phyloP scores from a whole-genome alignment of 23 tunicate species.

The Trididemnum clinides region DNA sequence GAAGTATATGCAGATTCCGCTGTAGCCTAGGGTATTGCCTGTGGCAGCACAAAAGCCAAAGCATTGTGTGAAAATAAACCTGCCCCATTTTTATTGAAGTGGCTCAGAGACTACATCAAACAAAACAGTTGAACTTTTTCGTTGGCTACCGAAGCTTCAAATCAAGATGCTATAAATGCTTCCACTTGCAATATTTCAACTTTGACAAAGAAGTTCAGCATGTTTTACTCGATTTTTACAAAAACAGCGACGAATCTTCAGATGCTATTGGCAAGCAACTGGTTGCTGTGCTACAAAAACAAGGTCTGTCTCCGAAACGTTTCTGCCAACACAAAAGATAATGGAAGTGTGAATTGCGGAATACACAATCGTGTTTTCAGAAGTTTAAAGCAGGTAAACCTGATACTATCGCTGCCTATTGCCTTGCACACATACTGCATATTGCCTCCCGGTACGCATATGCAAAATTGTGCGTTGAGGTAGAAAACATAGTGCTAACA shows the following conservation, averaged over 20 bases:
- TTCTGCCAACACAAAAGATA: not conserved
- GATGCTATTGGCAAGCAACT: too few species aligned
- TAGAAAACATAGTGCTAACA: not conserved
- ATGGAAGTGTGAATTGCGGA: not conserved
- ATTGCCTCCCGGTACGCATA: not conserved
- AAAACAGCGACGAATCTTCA: too few species aligned
- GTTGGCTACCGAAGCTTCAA: not conserved
- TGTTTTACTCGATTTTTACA: not conserved
- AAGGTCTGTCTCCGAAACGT: not conserved
- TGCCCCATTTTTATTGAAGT: not conserved
- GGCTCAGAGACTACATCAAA: not conserved
- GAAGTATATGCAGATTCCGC: not conserved
- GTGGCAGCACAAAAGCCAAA: not conserved
- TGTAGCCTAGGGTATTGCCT: not conserved
- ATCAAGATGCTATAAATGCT: not conserved
- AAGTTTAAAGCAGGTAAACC: not conserved
- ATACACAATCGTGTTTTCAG: too few species aligned
- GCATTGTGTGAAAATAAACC: too few species aligned
- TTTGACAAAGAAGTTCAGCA: not conserved
- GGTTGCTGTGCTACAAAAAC: too few species aligned
- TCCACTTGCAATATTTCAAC: not conserved
- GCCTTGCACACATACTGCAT: not conserved
- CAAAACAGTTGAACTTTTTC: not conserved
- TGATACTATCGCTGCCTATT: not conserved
- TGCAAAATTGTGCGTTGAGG: not conserved